Conservation (phyloP, 53 echinoderm and acorn worm genomes). For the Patiria pectinifera region DNA sequence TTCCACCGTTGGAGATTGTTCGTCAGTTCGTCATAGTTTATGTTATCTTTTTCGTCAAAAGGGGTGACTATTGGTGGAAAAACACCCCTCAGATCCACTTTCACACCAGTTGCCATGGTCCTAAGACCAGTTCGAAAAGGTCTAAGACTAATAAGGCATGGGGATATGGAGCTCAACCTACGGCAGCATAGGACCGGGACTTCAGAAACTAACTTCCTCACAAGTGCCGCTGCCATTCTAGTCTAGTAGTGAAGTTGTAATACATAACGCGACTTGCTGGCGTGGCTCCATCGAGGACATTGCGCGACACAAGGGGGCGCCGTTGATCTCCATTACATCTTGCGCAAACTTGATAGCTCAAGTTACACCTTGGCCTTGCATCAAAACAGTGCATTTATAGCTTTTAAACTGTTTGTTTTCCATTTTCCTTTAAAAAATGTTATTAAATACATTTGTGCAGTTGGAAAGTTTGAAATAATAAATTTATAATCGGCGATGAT, state of each 20-base stretch:
- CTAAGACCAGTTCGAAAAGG: not conserved
- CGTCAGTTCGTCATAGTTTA: constrained; percentile 71
- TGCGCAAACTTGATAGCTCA: too few relatives aligned
- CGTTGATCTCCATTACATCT: too few relatives aligned
- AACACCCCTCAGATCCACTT: constrained; percentile 81
- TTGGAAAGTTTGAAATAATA: too few relatives aligned
- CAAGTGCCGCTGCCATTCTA: not conserved
- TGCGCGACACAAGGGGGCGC: not conserved
- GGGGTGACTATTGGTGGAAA: constrained; percentile 88
- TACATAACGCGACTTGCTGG: too few relatives aligned
- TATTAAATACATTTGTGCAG: too few relatives aligned
- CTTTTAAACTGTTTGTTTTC: too few relatives aligned
- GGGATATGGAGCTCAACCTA: not conserved
- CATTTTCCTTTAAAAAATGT: too few relatives aligned
- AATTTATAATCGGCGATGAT: too few relatives aligned
- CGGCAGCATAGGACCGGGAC: not conserved
- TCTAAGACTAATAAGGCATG: not conserved
- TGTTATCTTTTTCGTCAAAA: constrained; percentile 84
- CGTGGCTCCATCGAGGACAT: not conserved
- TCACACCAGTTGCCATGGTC: constrained; percentile 9
- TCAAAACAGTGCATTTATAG: too few relatives aligned
- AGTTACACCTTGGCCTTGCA: too few relatives aligned
- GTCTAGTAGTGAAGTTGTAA: too few relatives aligned
- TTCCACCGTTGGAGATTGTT: constrained; percentile 82
- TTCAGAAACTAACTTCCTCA: not conserved